Evolutionary conservation across 2,888 invertebrate genomes (phyloP), one percentile per base, ranked within the genome.

Genomic region (Oligia fasciuncula): DNA sequence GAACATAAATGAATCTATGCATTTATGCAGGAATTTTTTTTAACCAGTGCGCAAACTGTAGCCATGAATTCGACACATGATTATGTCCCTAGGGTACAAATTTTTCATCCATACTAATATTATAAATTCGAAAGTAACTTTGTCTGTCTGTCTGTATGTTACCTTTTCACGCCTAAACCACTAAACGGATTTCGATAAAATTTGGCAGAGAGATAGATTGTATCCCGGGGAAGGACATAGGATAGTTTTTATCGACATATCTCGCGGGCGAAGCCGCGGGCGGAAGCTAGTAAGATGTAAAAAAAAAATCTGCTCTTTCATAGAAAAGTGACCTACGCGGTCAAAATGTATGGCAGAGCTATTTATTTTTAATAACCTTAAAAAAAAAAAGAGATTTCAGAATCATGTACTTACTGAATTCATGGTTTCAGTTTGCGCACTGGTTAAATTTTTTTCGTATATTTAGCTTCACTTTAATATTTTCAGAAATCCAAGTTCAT

Each of bases 401-500:
- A 57, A 57, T 57, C 9, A 57, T 57, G 13, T 13, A 49, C 4
- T n/a, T 57, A n/a, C 11, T 57, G 23, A 57, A 57, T 57, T 57
- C 23, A 23, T 57, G 23, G 2, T 23, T n/a, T n/a, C 11, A 57
- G 11, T 57, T 57, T n/a, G 57, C 23, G 57, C 57, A 57, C 11
- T 57, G 57, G 57, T n/a, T 23, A 23, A 23, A 1, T 11, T 9
- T 57, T 4, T 57, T 60, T 60, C n/a, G 1, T n/a, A 23, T 60
- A 57, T 57, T 76, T 69, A n/a, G 17, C 14, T 76, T 67, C 40
- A 14, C 13, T 54, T 60, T 79, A 9, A 72, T 67, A 8, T 35
- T 81, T 73, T 71, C 92, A 96, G 96, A 87, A 93, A 89, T 87
- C 92, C 92, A 87, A 92, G 91, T 73, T 86, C 92, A 40, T 76